Base-by-base conservation (phyloP, 2,797 vertebrate genomes). In the Catharus ustulatus region DNA sequence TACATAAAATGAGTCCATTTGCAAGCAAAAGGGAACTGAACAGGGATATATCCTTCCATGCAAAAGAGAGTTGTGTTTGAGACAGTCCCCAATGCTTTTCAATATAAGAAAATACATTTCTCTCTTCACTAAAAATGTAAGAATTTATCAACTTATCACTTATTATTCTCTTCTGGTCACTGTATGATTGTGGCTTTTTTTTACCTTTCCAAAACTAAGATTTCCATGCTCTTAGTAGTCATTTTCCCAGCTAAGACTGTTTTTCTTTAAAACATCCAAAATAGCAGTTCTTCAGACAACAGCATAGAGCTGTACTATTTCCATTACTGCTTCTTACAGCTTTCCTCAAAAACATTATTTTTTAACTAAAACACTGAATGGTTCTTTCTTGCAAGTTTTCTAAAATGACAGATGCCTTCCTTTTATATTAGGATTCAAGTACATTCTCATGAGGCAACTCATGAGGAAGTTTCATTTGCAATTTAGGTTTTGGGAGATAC, bases 401-500 rank as follows among this genome's bases (percentile, higher is more conserved):
- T 42, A 30, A 71, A 84, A 46, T 24, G 15, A 66, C 5, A 58
- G 21, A 29, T 58, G 64, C 34, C 42, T 68, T 67, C 26, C 36
- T 86, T 75, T 57, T 49, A 58, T 32, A 27, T 23, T 38, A 63
- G 11, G 42, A 57, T 14, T 80, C 46, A n/a, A 79, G 30, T 24
- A 42, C 22, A 78, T 49, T 38, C 30, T 58, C 62, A 55, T 4
- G 6, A 74, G 29, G 30, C 14, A 86, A 91, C 2, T 67, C 34
- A 34, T 34, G 34, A 34, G 34, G 21, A 67, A 72, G 36, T 63
- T 79, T 72, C 13, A 78, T 54, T 61, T 94, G 36, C 26, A 80
- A 80, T 90, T 95, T 91, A 93, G 73, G 73, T 78, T 94, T 90
- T 80, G 82, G 87, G 82, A 95, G 82, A 80, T 62, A 72, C 5